phyloP scores from a whole-genome alignment of 2,797 vertebrate species.

The Schizopygopsis pylzovi region DNA sequence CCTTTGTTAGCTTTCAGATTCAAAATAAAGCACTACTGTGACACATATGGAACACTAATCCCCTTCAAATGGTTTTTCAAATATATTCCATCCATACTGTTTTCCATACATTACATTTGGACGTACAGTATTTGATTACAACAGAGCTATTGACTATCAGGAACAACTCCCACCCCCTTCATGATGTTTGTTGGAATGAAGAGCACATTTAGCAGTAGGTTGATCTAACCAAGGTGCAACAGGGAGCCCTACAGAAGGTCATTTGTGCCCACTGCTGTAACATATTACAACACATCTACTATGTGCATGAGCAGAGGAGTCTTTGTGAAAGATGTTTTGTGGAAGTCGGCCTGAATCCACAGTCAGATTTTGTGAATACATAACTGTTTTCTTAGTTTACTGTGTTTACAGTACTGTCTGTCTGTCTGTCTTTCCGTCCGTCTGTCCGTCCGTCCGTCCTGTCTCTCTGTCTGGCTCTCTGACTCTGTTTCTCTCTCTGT shows the following conservation, averaged over 20 bases:
- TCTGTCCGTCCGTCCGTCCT: too few relatives aligned
- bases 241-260: conserved; percentile 6
- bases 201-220: conserved; percentile 1
- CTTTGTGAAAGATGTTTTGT: background rate
- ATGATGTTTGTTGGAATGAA: background rate
- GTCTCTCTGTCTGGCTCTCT: too few relatives aligned
- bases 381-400: conserved; percentile 2
- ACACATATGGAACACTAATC: background rate
- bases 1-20: background rate
- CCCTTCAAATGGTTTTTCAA: background rate
- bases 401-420: background rate
- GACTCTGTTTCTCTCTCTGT: too few relatives aligned
- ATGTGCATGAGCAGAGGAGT: conserved; percentile 18
- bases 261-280: conserved; percentile 19
- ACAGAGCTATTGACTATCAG: background rate
- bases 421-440: too few relatives aligned
- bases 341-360: background rate
- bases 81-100: background rate
- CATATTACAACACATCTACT: conserved; percentile 15
- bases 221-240: conserved; percentile 14
- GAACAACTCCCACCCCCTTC: background rate
- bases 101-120: background rate
- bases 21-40: background rate
- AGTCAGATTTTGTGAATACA: background rate
- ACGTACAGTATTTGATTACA: background rate